Evolutionary conservation across 2,797 vertebrate species (phyloP).

Genomic region (Discoglossus pictus): DNA sequence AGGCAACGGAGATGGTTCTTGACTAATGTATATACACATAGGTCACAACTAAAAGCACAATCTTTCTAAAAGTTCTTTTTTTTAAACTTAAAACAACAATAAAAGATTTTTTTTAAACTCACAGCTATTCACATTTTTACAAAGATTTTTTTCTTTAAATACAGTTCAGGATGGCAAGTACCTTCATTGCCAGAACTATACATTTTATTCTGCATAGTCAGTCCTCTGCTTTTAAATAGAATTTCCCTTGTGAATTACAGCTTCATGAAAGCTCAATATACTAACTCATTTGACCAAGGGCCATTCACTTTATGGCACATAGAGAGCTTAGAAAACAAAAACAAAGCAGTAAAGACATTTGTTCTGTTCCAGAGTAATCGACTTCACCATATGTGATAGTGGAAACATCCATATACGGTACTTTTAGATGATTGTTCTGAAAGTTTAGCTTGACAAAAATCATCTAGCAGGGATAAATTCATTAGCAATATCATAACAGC

Average conservation of each 20-base stretch:
- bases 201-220: constrained; percentile 70
- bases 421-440: constrained; percentile 54
- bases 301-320: constrained; percentile 72
- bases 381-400: constrained; percentile 48
- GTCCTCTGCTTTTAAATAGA: constrained; percentile 67
- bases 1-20: constrained; percentile 68
- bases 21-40: constrained; percentile 86
- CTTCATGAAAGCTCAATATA: constrained; percentile 62
- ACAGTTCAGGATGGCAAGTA: constrained; percentile 87
- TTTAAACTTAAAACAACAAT: constrained; percentile 79
- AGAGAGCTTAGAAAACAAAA: constrained; percentile 63
- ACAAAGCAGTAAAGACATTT: constrained; percentile 64
- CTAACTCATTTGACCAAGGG: constrained; percentile 57
- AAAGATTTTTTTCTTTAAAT: constrained; percentile 83
- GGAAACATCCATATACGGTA: constrained; percentile 51
- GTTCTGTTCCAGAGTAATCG: constrained; percentile 62
- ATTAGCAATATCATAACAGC: constrained; percentile 69
- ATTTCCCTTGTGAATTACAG: constrained; percentile 63
- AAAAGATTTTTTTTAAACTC: constrained; percentile 79
- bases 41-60: constrained; percentile 78
- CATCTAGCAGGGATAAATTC: constrained; percentile 64
- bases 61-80: constrained; percentile 76
- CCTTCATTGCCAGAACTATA: constrained; percentile 68
- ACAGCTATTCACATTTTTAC: constrained; percentile 84
- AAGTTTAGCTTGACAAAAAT: constrained; percentile 51